Evolutionary conservation across 1,140 invertebrate genomes (phyloP).

Genomic region (Bombus waltoni): DNA sequence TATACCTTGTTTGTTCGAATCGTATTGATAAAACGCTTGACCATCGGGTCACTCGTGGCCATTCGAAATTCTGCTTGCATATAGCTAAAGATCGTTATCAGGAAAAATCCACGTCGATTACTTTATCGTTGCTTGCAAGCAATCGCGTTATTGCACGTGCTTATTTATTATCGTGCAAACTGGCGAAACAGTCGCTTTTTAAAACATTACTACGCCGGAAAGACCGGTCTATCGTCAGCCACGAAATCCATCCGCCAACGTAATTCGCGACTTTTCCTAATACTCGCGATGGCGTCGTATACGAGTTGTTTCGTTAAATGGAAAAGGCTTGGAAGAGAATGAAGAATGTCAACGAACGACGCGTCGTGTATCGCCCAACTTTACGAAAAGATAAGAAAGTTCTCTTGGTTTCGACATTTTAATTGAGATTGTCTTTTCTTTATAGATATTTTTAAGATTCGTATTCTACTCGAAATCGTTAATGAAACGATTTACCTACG

Average conservation of each 20-base stretch:
- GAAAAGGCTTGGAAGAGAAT: too few species aligned
- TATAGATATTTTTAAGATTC: not conserved
- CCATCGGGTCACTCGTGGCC: not conserved
- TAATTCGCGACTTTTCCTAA: slow-evolving; percentile 15
- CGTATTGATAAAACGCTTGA: not conserved
- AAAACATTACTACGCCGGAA: not conserved
- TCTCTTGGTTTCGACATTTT: not conserved
- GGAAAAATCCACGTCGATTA: slow-evolving; percentile 4
- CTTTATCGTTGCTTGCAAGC: not conserved
- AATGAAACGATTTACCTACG: not conserved
- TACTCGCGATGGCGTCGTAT: not conserved
- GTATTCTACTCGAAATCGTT: not conserved
- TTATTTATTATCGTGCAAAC: slow-evolving; percentile 26
- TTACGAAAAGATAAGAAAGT: not conserved
- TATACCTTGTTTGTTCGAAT: not conserved
- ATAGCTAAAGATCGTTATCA: not conserved
- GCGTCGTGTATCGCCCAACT: not conserved
- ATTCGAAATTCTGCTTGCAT: not conserved
- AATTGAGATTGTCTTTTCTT: not conserved
- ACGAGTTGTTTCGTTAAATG: not conserved
- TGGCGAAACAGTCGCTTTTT: slow-evolving; percentile 11
- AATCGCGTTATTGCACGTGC: not conserved
- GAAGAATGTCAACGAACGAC: not conserved
- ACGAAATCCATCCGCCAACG: not conserved
- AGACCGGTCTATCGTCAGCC: slow-evolving; percentile 28